Percentiles rank a stretch among this genome's conserved stretches.
These are phyloP conservation scores for Macrobrachium rosenbergii DNA, from an alignment of 1,140 invertebrate genomes.

Conservation along the genomic window DNA sequence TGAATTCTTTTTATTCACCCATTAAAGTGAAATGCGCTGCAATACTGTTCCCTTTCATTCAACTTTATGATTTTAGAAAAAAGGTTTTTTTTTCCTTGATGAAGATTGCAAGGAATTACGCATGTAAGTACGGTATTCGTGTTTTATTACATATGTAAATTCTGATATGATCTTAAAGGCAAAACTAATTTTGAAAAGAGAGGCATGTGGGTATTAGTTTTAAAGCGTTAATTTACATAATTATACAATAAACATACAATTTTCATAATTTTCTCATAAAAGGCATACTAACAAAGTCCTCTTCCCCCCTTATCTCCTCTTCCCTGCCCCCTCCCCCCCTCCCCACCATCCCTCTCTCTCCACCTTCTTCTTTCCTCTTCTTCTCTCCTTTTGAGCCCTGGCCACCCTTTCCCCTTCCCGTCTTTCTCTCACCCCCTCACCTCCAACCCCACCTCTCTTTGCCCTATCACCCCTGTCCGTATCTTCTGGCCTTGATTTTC, in stretches of 20 bases:
- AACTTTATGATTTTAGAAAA: too few species aligned
- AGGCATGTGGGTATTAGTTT: constrained; percentile 22
- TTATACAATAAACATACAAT: constrained; percentile 47
- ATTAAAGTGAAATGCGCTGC: too few species aligned
- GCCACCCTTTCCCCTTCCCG: background rate
- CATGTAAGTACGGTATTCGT: too few species aligned
- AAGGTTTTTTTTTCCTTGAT: too few species aligned
- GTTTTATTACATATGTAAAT: too few species aligned
- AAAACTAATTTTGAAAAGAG: too few species aligned
- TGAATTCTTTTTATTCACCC: too few species aligned
- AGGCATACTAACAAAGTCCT: background rate
- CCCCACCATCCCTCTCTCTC: background rate
- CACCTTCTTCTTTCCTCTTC: background rate
- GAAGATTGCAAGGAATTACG: too few species aligned
- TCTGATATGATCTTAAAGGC: too few species aligned
- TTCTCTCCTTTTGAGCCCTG: background rate
- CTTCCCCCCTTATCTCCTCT: background rate
- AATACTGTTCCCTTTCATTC: too few species aligned
- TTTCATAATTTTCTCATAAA: constrained; percentile 46
- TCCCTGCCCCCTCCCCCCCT: background rate
- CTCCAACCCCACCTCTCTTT: too few species aligned
- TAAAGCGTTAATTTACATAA: constrained; percentile 32
- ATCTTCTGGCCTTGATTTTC: background rate
- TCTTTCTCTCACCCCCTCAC: background rate
- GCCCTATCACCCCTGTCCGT: too few species aligned